Base-by-base conservation (phyloP, 2,888 invertebrate genomes). In the Idaea dimidiata region DNA sequence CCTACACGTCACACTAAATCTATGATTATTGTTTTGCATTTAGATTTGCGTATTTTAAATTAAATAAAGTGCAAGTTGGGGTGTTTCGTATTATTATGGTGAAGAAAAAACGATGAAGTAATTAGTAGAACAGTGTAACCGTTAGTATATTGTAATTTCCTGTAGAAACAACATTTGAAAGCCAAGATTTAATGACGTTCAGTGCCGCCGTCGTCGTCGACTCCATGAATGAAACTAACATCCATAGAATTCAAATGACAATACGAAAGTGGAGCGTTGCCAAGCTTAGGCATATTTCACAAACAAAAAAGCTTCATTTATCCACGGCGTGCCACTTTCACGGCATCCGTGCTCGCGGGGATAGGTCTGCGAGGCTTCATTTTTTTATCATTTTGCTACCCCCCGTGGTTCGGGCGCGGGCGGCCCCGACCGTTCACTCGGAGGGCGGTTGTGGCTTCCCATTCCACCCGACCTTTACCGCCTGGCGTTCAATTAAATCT, bases 301-400 rank as follows among this genome's bases (percentile, higher is more conserved):
- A 89, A 88, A 91, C 88, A 91, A 90, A 89, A 91, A 90, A 87
- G 83, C 83, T 89, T 90, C 89, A 91, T 91, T 91, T 91, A 90
- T 91, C 88, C 89, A 86, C 87, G 82, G 87, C 85, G 91, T 90
- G 89, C 91, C 91, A 91, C 89, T 91, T 91, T 91, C 91, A 90
- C 87, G 86, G 91, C 87, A 87, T 90, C 90, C 91, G 90, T 77
- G 89, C 89, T 88, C 81, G 89, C 87, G 87, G 90, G 82, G 86
- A 84, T 85, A 82, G 83, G 78, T 77, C 76, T 76, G 84, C 82
- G 79, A 73, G 81, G 84, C 79, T 84, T 85, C 83, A 85, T 86
- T 91, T 90, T 89, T 72, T 91, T 91, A 88, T 90, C 87, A 88
- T 90, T 87, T 84, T 72, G 78, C 83, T 80, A 80, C 84, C 84